Conservation (phyloP, 2,888 invertebrate species). For the Meteorus colon region DNA sequence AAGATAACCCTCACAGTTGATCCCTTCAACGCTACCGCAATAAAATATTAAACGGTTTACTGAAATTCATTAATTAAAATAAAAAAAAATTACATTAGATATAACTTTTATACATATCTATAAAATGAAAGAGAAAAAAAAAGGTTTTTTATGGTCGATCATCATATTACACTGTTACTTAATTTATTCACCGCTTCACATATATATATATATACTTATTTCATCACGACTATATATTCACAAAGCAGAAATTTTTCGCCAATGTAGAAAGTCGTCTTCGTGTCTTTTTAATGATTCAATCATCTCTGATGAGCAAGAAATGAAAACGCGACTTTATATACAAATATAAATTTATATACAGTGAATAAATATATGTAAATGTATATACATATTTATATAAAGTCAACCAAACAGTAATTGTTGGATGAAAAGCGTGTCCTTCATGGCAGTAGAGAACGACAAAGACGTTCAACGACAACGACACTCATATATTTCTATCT, state of each 20-base stretch:
- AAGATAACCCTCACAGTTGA: slow-evolving; percentile 2
- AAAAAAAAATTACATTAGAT: not conserved
- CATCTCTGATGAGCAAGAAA: slow-evolving; percentile 22
- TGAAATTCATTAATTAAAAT: slow-evolving; percentile 16
- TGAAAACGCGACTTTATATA: slow-evolving; percentile 10
- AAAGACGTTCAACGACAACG: not conserved
- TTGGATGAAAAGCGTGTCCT: slow-evolving; percentile 30
- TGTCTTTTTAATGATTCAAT: slow-evolving; percentile 32
- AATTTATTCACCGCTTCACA: slow-evolving; percentile 7
- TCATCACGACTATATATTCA: slow-evolving; percentile 2
- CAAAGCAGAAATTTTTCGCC: slow-evolving; percentile 16
- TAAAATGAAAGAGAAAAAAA: not conserved
- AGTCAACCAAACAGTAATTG: slow-evolving; percentile 5
- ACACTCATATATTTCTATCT: not conserved
- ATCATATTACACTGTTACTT: not conserved
- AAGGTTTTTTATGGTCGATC: not conserved
- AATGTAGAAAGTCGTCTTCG: slow-evolving; percentile 26
- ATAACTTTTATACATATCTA: not conserved
- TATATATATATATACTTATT: not conserved
- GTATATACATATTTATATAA: not conserved
- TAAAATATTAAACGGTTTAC: slow-evolving; percentile 5
- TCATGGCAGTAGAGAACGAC: slow-evolving; percentile 11
- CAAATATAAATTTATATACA: too few species aligned
- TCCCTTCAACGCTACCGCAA: not conserved
- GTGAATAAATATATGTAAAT: not conserved